Evolutionary conservation across 2,888 invertebrate species (phyloP).

Genomic region (Caenorhabditis doughertyi): DNA sequence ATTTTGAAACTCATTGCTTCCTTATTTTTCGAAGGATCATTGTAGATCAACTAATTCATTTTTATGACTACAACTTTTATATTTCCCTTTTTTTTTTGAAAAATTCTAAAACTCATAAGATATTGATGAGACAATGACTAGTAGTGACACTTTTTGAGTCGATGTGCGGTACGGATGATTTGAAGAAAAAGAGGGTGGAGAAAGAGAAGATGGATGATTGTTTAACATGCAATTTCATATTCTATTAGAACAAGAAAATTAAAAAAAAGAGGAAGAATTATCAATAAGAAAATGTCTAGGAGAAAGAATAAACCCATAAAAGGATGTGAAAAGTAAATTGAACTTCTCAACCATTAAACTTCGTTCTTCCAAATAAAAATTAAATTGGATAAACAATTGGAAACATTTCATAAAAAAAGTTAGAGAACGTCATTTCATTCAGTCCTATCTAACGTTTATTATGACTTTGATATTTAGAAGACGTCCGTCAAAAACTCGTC

Average conservation of each 20-base stretch:
- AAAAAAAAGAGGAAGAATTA: no score
- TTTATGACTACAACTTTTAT: background rate
- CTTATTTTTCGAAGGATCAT: constrained; percentile 28
- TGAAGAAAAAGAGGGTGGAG: constrained; percentile 11
- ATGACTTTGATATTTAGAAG: constrained; percentile 32
- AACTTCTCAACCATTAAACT: no score
- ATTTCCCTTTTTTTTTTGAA: background rate
- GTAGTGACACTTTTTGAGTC: constrained; percentile 15
- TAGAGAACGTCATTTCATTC: background rate
- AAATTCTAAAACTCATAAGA: constrained; percentile 42
- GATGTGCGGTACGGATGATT: background rate
- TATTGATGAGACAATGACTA: constrained; percentile 53
- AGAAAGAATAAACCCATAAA: no score
- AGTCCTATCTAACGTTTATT: constrained; percentile 17
- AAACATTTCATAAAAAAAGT: background rate
- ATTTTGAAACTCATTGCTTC: background rate
- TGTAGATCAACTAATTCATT: constrained; percentile 35
- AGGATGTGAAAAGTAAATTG: no score
- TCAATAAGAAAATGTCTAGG: no score
- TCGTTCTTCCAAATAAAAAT: no score
- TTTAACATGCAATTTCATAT: constrained; percentile 30
- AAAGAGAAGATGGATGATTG: constrained; percentile 9
- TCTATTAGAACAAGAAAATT: background rate
- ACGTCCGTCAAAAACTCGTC: constrained; percentile 26
- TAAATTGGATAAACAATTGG: no score